phyloP scores from a whole-genome alignment of 2,797 vertebrate species.

The Aeoliscus strigatus region DNA sequence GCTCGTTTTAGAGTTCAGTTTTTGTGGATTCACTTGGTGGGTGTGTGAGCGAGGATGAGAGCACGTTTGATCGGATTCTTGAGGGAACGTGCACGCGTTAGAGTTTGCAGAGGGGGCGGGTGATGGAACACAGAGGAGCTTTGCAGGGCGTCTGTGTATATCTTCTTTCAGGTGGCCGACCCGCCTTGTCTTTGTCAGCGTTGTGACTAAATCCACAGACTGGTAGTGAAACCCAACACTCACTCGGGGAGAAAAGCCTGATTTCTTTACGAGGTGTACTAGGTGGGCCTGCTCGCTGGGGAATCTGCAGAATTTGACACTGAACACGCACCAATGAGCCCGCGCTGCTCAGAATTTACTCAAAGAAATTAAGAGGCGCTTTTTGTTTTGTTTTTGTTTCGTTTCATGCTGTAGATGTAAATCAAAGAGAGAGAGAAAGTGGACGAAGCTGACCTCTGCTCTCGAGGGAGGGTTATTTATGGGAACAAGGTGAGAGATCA shows the following conservation, averaged over 20 bases:
- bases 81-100: too few relatives aligned
- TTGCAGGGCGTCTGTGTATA: too few relatives aligned
- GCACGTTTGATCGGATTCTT: too few relatives aligned
- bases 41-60: too few relatives aligned
- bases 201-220: conserved; percentile 59
- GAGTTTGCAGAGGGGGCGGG: conserved; percentile 19
- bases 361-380: conserved; percentile 57
- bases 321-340: conserved; percentile 56
- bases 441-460: conserved; percentile 53
- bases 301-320: conserved; percentile 66
- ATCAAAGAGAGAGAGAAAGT: conserved; percentile 49
- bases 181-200: conserved; percentile 62
- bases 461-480: conserved; percentile 61
- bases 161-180: conserved; percentile 58
- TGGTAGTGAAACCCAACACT: conserved; percentile 70
- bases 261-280: conserved; percentile 74
- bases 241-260: conserved; percentile 52
- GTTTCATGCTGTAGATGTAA: conserved; percentile 55
- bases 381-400: conserved; percentile 41
- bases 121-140: conserved; percentile 52
- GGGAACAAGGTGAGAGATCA: conserved; percentile 62
- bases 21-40: too few relatives aligned
- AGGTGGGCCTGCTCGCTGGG: conserved; percentile 68
- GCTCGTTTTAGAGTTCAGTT: too few relatives aligned
- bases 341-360: conserved; percentile 58